Conservation (phyloP, 1,140 invertebrate species). For the Melanaphis sacchari region DNA sequence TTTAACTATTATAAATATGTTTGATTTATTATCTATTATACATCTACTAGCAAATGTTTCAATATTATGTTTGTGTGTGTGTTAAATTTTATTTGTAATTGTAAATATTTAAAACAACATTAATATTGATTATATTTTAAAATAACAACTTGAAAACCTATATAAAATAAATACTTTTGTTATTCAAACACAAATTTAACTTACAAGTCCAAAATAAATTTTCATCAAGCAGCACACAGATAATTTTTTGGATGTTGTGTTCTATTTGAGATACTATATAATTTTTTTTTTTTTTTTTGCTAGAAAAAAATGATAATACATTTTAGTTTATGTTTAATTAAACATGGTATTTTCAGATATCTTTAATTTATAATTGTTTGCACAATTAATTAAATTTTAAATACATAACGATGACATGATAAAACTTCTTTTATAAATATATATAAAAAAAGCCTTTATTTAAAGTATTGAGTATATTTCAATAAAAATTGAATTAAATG, state of each 20-base stretch:
- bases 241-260: slow-evolving; percentile 9
- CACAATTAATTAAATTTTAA: neutral
- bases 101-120: neutral
- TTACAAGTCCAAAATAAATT: slow-evolving; percentile 29
- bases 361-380: neutral
- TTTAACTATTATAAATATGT: neutral
- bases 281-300: slow-evolving; percentile 27
- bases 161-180: neutral
- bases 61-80: slow-evolving; percentile 24
- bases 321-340: slow-evolving; percentile 20
- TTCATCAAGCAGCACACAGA: slow-evolving; percentile 36
- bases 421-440: neutral
- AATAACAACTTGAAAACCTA: neutral
- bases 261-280: slow-evolving; percentile 32
- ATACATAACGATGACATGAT: neutral
- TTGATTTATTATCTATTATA: neutral
- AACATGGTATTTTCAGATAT: neutral
- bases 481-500: neutral
- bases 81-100: neutral
- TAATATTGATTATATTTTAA: neutral
- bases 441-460: neutral
- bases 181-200: neutral
- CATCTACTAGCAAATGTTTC: neutral
- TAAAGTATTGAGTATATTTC: neutral
- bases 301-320: slow-evolving; percentile 39